phyloP scores from a whole-genome alignment of 2,113 vertebrate species.

The Argyrosomus japonicus region DNA sequence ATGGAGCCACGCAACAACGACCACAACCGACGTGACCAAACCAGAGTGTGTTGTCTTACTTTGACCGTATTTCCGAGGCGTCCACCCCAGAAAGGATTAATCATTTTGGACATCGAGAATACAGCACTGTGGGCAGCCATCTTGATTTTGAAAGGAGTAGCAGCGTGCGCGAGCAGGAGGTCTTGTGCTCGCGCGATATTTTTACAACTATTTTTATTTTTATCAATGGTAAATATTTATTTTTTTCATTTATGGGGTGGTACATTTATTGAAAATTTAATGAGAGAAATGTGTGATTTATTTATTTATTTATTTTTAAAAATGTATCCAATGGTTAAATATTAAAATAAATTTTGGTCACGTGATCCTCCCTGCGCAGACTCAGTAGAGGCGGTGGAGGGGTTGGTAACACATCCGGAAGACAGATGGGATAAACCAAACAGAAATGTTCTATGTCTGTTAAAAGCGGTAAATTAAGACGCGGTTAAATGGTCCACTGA shows the following conservation, averaged over 20 bases:
- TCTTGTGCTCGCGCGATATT: not conserved
- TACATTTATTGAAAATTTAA: not conserved
- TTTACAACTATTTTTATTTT: not conserved
- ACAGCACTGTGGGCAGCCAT: conserved; percentile 78
- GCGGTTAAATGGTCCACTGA: not conserved
- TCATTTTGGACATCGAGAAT: conserved; percentile 73
- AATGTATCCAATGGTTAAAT: not conserved
- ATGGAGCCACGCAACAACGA: not conserved
- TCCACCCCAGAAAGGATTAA: conserved; percentile 73
- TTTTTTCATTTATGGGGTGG: not conserved
- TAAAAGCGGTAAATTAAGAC: not conserved
- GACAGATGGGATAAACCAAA: conserved; percentile 1
- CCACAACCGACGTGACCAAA: not conserved
- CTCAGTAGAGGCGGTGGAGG: not conserved
- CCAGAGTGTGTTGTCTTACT: conserved; percentile 62
- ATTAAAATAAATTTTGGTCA: not conserved
- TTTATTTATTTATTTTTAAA: not conserved
- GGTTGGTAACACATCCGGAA: conserved; percentile 55
- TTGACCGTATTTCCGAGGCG: conserved; percentile 72
- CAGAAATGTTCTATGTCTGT: not conserved
- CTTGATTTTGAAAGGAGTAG: conserved; percentile 47
- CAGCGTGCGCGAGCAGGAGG: conserved; percentile 11
- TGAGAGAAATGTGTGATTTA: not conserved
- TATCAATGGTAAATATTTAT: not conserved
- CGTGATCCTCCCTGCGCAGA: conserved; percentile 45